Evolutionary conservation across 2,797 vertebrate genomes (phyloP).

Genomic region (Spondyliosoma cantharus): DNA sequence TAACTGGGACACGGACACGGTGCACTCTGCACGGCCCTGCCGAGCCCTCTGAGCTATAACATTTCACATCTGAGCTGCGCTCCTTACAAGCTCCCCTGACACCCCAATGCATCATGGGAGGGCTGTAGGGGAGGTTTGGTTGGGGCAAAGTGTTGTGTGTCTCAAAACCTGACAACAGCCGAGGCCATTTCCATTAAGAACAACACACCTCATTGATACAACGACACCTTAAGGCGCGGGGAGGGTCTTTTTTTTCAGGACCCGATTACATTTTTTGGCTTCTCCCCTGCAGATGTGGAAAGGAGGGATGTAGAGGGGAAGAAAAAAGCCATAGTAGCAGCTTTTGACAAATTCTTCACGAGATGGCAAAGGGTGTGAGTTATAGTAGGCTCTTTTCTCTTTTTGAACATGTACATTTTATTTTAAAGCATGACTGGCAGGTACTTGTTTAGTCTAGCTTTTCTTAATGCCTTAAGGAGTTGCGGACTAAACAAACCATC

Average conservation of each 20-base stretch:
- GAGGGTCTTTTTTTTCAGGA: constrained; percentile 24
- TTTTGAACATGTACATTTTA: constrained; percentile 16
- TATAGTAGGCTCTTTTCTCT: constrained; percentile 17
- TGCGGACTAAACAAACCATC: constrained; percentile 68
- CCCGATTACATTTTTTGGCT: constrained; percentile 14
- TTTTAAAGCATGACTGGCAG: constrained; percentile 44
- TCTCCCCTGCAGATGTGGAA: constrained; percentile 37
- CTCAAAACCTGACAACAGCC: constrained; percentile 79
- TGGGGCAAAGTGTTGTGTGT: constrained; percentile 65
- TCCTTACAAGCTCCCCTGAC: constrained; percentile 75
- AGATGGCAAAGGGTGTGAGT: constrained; percentile 42
- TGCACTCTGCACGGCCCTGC: constrained; percentile 66
- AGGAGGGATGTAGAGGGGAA: constrained; percentile 2
- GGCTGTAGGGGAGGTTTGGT: constrained; percentile 59
- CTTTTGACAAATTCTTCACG: constrained; percentile 65
- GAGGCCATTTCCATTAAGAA: constrained; percentile 78
- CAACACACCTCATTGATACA: constrained; percentile 69
- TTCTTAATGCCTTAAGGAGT: constrained; percentile 45
- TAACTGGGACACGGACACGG: constrained; percentile 72
- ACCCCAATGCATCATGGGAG: constrained; percentile 78
- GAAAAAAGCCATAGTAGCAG: constrained; percentile 54
- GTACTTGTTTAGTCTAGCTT: constrained; percentile 45
- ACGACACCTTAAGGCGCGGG: constrained; percentile 51
- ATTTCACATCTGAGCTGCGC: constrained; percentile 70
- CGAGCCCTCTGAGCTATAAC: constrained; percentile 75